Conservation (phyloP, 2,888 invertebrate genomes). For the Nephrotoma guestfalica region DNA sequence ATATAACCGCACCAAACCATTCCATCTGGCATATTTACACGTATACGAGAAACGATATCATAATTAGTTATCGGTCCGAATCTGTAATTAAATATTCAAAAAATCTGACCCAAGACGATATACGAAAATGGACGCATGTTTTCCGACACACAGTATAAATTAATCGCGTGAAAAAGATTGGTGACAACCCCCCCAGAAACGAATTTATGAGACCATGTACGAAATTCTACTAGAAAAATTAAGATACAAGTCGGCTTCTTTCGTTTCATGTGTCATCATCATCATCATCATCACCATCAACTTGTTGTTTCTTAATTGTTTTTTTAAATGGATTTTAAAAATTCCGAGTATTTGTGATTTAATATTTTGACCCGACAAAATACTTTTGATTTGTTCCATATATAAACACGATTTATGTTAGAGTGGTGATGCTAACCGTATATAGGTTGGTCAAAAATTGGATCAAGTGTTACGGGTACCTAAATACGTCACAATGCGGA, state of each 20-base stretch:
- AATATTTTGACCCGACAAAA: background rate
- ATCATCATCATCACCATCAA: background rate
- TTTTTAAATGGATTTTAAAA: background rate
- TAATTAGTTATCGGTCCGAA: background rate
- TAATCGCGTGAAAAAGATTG: conserved; percentile 4
- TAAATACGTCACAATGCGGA: background rate
- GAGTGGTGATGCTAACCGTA: background rate
- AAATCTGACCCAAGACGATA: background rate
- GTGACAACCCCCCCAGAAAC: conserved; percentile 2
- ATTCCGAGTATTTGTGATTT: background rate
- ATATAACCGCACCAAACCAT: background rate
- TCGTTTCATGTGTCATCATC: background rate
- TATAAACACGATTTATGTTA: background rate
- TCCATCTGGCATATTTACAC: background rate
- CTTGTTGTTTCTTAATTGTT: background rate
- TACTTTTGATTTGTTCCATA: background rate
- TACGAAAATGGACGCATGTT: background rate
- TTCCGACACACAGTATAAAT: conserved; percentile 1
- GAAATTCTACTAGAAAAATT: background rate
- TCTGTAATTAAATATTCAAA: background rate
- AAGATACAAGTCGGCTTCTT: background rate
- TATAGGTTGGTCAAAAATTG: background rate
- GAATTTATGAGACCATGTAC: background rate
- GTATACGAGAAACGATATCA: background rate
- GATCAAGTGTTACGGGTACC: background rate